Evolutionary conservation across 2,797 vertebrate genomes (phyloP).

Genomic region (Pterois miles): DNA sequence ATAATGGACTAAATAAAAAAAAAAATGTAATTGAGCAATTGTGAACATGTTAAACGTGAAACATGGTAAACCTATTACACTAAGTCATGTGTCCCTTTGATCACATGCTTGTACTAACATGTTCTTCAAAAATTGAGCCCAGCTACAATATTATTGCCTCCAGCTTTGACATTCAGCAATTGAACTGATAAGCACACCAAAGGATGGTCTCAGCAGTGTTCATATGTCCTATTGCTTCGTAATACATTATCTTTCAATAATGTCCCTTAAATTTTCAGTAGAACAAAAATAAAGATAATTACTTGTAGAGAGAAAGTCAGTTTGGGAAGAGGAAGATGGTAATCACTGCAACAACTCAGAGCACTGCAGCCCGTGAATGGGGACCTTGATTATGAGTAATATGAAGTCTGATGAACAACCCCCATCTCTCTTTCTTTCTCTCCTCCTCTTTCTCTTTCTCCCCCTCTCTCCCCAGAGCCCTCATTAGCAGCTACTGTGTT

Average conservation of each 20-base stretch:
- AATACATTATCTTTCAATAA: conserved; percentile 18
- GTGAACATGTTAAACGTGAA: neutral
- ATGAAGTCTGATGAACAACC: conserved; percentile 67
- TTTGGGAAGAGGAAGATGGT: neutral
- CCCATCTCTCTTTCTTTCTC: neutral
- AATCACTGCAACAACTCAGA: conserved; percentile 32
- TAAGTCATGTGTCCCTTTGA: neutral
- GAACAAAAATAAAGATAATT: conserved; percentile 18
- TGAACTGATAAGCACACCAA: neutral
- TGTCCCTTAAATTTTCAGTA: neutral
- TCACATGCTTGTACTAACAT: neutral
- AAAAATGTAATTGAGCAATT: neutral
- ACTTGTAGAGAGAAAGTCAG: neutral
- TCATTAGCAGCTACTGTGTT: conserved; percentile 72
- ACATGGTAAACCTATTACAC: too few species aligned
- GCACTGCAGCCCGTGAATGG: conserved; percentile 35
- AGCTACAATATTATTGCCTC: too few species aligned
- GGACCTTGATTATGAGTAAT: conserved; percentile 69
- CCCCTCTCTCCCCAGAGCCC: conserved; percentile 74
- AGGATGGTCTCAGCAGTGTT: neutral
- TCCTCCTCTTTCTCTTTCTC: neutral
- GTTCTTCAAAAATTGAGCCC: neutral
- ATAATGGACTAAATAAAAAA: neutral
- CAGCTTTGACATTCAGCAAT: neutral
- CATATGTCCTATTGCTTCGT: neutral